These are phyloP conservation scores for Pipistrellus nathusii DNA, from an alignment of 2,797 vertebrate genomes.

Conservation along the genomic window DNA sequence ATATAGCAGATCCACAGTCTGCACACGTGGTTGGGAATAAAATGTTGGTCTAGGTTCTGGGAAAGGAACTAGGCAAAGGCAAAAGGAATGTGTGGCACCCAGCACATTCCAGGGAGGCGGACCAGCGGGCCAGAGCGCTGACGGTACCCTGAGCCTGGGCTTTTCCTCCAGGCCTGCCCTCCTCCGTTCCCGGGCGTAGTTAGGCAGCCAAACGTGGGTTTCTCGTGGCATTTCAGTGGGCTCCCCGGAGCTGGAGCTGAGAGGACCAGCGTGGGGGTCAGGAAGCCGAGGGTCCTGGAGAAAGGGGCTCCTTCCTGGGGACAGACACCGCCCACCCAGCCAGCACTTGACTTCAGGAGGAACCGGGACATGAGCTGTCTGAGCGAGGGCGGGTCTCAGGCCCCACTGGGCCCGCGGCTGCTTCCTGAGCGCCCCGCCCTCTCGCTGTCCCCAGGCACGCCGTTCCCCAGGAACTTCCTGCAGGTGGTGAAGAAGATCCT, in stretches of 20 bases:
- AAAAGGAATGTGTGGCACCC: not conserved
- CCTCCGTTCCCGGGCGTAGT: rapidly evolving
- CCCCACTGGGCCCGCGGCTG: not conserved
- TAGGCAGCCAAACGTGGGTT: not conserved
- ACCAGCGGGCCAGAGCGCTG: not conserved
- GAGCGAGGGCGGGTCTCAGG: not conserved
- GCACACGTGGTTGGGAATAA: too few species aligned
- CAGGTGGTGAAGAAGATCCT: constrained; percentile 98
- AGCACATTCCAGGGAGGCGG: not conserved
- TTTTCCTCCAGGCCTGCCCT: too few species aligned
- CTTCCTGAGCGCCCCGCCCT: not conserved
- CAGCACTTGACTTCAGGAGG: not conserved
- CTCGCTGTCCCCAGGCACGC: constrained; percentile 91
- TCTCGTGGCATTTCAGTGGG: too few species aligned
- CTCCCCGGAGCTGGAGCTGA: not conserved
- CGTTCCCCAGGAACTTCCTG: constrained; percentile 98
- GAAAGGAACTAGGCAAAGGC: not conserved
- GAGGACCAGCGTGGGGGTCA: not conserved
- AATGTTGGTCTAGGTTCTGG: not conserved
- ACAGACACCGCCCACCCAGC: not conserved
- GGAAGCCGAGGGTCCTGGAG: not conserved
- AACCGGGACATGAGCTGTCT: not conserved
- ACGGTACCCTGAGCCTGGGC: not conserved
- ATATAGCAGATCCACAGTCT: not conserved
- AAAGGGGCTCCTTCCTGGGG: too few species aligned